Evolutionary conservation across 2,113 vertebrate species (phyloP).

Genomic region (Acrocephalus kingi): DNA sequence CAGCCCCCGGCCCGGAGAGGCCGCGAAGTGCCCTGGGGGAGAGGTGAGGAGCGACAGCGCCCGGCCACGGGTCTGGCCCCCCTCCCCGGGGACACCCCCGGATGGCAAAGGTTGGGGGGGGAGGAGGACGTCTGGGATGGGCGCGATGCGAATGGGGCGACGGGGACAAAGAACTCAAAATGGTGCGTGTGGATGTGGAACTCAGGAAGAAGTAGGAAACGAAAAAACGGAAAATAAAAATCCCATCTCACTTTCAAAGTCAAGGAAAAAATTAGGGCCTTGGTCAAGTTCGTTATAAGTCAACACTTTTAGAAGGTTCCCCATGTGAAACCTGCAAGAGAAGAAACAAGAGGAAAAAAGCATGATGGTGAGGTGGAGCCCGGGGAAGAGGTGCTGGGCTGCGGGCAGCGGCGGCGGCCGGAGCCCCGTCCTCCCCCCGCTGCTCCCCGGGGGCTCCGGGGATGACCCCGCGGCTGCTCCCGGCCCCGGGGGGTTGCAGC

Average conservation of each 20-base stretch:
- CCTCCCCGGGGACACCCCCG: conserved; percentile 19
- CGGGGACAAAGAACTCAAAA: conserved; percentile 45
- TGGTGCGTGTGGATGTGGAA: conserved; percentile 41
- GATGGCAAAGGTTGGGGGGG: not conserved
- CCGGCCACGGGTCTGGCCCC: not conserved
- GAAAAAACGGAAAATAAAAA: conserved; percentile 78
- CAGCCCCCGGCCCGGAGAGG: not conserved
- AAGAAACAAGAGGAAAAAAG: conserved; percentile 88
- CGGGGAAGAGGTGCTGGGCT: conserved; percentile 57
- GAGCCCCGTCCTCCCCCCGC: not conserved
- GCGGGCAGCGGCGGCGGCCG: not conserved
- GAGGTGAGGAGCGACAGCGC: not conserved
- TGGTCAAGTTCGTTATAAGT: conserved; percentile 94
- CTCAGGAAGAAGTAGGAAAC: conserved; percentile 49
- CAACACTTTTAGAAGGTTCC: conserved; percentile 96
- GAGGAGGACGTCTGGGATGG: conserved; percentile 18
- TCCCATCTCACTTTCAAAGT: conserved; percentile 96
- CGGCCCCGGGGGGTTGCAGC: not conserved
- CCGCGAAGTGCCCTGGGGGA: not conserved
- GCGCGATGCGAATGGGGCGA: conserved; percentile 12
- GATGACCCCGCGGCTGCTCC: not conserved
- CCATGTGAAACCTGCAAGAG: conserved; percentile 95
- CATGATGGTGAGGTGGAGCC: conserved; percentile 77
- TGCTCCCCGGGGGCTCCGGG: not conserved
- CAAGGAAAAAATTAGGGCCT: conserved; percentile 97